Conservation (phyloP, 2,113 vertebrate genomes). For the Gambusia affinis region DNA sequence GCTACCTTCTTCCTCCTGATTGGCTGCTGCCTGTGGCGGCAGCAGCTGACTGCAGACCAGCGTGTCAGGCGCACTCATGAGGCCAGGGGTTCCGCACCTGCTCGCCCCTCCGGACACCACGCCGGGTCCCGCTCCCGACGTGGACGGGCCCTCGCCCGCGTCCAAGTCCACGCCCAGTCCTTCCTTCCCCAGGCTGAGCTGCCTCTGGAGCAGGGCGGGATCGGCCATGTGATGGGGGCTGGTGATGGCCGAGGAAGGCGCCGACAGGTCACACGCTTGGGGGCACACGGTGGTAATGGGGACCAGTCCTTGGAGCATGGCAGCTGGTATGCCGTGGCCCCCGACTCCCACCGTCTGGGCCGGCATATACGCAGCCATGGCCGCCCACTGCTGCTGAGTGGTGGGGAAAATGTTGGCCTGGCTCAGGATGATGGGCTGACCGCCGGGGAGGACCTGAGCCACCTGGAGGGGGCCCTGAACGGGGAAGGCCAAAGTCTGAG, state of each 20-base stretch:
- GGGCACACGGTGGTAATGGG: slow-evolving; percentile 89
- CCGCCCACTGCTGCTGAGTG: slow-evolving; percentile 94
- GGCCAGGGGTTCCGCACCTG: slow-evolving; percentile 69
- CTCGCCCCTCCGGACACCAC: too few relatives aligned
- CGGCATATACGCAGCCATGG: slow-evolving; percentile 95
- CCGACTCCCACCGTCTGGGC: slow-evolving; percentile 90
- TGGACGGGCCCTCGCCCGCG: slow-evolving; percentile 71
- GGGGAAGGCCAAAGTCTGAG: slow-evolving; percentile 90
- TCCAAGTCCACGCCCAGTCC: slow-evolving; percentile 55
- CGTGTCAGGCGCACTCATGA: slow-evolving; percentile 80
- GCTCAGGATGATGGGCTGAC: slow-evolving; percentile 95
- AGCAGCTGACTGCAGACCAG: slow-evolving; percentile 91
- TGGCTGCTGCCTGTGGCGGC: slow-evolving; percentile 81
- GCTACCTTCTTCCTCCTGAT: slow-evolving; percentile 90
- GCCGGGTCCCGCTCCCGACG: slow-evolving; percentile 36
- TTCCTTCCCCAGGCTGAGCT: slow-evolving; percentile 65
- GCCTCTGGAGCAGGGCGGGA: slow-evolving; percentile 77
- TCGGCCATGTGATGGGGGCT: slow-evolving; percentile 88
- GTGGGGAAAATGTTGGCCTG: slow-evolving; percentile 93
- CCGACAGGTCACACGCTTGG: slow-evolving; percentile 85
- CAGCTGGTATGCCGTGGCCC: slow-evolving; percentile 88
- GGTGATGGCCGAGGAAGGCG: slow-evolving; percentile 84
- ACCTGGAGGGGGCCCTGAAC: slow-evolving; percentile 81
- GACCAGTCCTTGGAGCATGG: slow-evolving; percentile 93
- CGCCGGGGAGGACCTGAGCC: slow-evolving; percentile 94